Conservation (phyloP, 1,140 invertebrate species). For the Drosophila bocki region DNA sequence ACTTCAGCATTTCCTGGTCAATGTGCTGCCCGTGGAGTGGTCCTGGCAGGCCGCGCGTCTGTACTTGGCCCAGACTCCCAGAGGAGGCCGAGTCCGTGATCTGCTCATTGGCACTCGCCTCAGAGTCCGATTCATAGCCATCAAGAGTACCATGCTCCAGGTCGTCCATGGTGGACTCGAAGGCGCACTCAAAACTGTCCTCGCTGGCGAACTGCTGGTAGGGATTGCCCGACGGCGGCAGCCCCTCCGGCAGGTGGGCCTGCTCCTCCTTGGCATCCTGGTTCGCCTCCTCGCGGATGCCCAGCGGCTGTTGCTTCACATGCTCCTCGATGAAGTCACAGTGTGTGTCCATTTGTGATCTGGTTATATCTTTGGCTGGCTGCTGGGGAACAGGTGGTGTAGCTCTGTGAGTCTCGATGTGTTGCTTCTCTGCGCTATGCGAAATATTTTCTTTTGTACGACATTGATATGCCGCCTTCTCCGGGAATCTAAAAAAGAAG, state of each 20-base stretch:
- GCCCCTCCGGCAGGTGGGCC: constrained; percentile 1
- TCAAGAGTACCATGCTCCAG: constrained; percentile 70
- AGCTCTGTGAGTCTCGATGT: not conserved
- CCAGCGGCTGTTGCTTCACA: constrained; percentile 60
- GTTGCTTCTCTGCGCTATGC: constrained; percentile 29
- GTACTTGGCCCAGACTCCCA: constrained; percentile 47
- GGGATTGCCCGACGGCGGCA: not conserved
- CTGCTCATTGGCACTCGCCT: constrained; percentile 66
- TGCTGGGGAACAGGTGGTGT: constrained; percentile 5
- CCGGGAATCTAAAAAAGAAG: constrained; percentile 65
- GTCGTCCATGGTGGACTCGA: constrained; percentile 81
- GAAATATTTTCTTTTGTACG: constrained; percentile 70
- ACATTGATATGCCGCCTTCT: constrained; percentile 65
- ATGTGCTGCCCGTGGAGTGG: constrained; percentile 43
- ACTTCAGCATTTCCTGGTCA: constrained; percentile 42
- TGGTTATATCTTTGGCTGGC: constrained; percentile 36
- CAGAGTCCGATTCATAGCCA: constrained; percentile 81
- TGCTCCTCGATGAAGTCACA: constrained; percentile 71
- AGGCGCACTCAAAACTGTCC: constrained; percentile 77
- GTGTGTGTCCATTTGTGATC: constrained; percentile 75
- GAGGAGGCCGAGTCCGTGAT: constrained; percentile 53
- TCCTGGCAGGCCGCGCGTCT: constrained; percentile 23
- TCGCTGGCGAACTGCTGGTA: constrained; percentile 23
- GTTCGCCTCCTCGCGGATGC: constrained; percentile 32
- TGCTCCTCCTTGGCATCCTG: constrained; percentile 17